These are phyloP conservation scores for Glandiceps talaboti DNA, from an alignment of 53 echinoderm and acorn worm genomes.

Conservation along the genomic window DNA sequence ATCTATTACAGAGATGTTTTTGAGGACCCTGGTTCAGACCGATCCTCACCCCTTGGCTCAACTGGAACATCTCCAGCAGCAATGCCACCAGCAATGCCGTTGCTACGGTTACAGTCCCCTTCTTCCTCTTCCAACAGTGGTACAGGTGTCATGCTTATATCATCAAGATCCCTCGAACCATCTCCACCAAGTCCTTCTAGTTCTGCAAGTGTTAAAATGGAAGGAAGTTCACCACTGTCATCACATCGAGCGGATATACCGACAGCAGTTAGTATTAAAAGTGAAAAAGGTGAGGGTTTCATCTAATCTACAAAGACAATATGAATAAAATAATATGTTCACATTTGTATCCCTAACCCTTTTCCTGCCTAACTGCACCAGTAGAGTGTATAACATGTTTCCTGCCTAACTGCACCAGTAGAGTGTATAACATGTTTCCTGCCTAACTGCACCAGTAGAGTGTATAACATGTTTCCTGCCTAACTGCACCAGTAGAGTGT, in stretches of 20 bases:
- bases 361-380: no score
- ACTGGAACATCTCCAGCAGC: neutral
- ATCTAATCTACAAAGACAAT: no score
- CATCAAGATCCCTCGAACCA: conserved; percentile 32
- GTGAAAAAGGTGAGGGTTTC: neutral
- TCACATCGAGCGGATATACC: neutral
- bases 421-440: no score
- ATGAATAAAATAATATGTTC: no score
- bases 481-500: no score
- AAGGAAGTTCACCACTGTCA: neutral
- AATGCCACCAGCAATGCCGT: conserved; percentile 83
- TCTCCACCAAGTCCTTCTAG: conserved; percentile 2
- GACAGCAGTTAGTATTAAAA: neutral
- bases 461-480: no score
- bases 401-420: no score
- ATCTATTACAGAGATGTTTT: conserved; percentile 21
- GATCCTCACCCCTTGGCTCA: conserved; percentile 17
- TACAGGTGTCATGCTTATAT: conserved; percentile 50
- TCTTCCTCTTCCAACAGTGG: conserved; percentile 36
- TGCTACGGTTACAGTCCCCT: conserved; percentile 52
- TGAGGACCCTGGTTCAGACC: conserved; percentile 27
- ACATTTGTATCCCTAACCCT: no score
- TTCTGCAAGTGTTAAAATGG: conserved; percentile 4
- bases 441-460: no score
- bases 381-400: no score